A percentile compares a stretch with the other conserved stretches of the same genome.
These are phyloP conservation scores for Torymus texanus DNA, from an alignment of 2,888 invertebrate genomes.

Conservation along the genomic window DNA sequence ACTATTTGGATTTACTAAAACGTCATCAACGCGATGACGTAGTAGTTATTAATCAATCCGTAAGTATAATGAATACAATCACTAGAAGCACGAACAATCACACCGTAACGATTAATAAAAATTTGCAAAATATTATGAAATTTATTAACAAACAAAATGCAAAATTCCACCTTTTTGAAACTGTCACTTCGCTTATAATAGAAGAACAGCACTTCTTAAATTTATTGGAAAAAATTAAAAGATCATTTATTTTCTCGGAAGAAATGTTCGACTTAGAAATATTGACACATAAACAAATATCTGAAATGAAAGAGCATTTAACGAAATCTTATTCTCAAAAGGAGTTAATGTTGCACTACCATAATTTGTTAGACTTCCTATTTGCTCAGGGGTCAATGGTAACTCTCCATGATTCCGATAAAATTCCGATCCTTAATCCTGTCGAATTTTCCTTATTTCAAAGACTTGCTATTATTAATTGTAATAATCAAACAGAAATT, in stretches of 20 bases:
- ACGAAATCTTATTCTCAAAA: conserved; percentile 13
- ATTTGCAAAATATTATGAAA: too few relatives aligned
- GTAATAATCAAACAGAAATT: too few relatives aligned
- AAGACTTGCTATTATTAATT: too few relatives aligned
- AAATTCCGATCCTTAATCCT: too few relatives aligned
- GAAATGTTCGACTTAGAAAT: conserved; percentile 56
- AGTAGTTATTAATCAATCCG: too few relatives aligned
- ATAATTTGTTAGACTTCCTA: conserved; percentile 4
- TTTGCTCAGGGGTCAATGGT: not conserved
- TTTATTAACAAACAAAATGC: too few relatives aligned
- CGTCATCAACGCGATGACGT: too few relatives aligned
- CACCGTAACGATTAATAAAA: not conserved
- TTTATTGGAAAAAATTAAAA: conserved; percentile 11
- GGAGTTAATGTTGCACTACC: not conserved
- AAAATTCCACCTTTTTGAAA: not conserved
- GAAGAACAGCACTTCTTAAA: not conserved
- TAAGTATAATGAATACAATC: too few relatives aligned
- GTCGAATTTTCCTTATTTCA: too few relatives aligned
- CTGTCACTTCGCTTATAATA: conserved; percentile 2
- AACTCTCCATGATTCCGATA: not conserved
- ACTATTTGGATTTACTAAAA: too few relatives aligned
- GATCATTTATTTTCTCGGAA: conserved; percentile 2
- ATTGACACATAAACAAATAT: conserved; percentile 13
- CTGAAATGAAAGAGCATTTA: not conserved
- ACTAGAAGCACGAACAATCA: not conserved